Base-by-base conservation (phyloP, 2,113 vertebrate genomes). In the Protobothrops mucrosquamatus region DNA sequence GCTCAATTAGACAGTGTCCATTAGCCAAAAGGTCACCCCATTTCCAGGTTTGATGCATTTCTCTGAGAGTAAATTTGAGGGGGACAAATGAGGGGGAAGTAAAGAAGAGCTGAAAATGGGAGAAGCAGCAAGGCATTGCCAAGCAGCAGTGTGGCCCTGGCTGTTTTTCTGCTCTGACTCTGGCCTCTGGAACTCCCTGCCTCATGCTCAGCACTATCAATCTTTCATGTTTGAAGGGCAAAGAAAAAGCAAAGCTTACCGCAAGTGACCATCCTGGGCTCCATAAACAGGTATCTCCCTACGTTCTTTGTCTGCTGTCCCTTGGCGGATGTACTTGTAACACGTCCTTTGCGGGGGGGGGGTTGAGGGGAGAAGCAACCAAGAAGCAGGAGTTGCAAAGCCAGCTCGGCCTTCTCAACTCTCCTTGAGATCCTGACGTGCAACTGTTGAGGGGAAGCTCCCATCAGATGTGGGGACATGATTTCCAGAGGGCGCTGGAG, bases 11-110 rank as follows among this genome's bases (percentile, higher is more conserved):
- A 95, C 95, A 96, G 97, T 95, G 91, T 69, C 96, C 97, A 97
- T 98, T 97, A 98, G 96, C 93, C 93, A 95, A 98, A 97, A 98
- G 98, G 98, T 98, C 97, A 97, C 57, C 96, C 96, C 96, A 97
- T 97, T 98, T 96, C 93, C 48, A 96, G 87, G 87, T 93, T 96
- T 52, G 74, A 97, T 97, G 94, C 96, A 95, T 97, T 98, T 97
- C 97, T 97, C 95, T 96, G 97, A 97, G 96, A 97, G 93, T 97
- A 97, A 97, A 97, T 97, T 97, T 96, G 95, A 94, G 96, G 94
- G 85, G 89, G 1, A 26, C 1, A 39, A 46, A 43, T 15, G 39
- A n/a, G 34, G 15, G 95, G 94, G 89, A 93, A 12, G 39, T 18
- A 20, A 34, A 34, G 94, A 88, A 59, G 39, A 1, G 22, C 5